Evolutionary conservation across 37 sponge, comb jelly and placozoan species (phyloP), one percentile per base, ranked within the genome.

Genomic region (Hexactinellida sp.): DNA sequence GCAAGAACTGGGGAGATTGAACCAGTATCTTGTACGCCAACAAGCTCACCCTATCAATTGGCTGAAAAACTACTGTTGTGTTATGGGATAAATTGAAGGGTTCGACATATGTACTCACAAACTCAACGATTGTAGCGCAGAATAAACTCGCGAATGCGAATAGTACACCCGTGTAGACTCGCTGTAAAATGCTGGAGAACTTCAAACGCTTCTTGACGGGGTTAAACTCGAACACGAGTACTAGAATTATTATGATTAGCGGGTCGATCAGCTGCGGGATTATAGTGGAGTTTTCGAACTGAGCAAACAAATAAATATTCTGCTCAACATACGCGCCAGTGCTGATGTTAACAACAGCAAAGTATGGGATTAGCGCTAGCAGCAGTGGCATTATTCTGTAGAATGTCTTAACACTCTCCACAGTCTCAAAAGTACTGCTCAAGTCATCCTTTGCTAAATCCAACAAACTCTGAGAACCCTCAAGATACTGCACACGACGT

Each of bases 251-350:
- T 10, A 63, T 63, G 5, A n/a, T 63, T 7, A 23, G 34, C 19
- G 76, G 76, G 34, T 63, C 76, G 34, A 63, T 28, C 34, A 63
- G 76, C 30, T 63, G 76, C 13, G 76, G 76, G 5, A 63, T 63
- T 3, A 63, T n/a, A n/a, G 76, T 63, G 3, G 76, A 10, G 13
- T 63, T 23, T 63, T 63, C 76, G 34, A 63, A 63, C 21, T n/a
- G 76, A n/a, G 3, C 76, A 23, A 63, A 63, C 30, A 63, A 63
- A n/a, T 63, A 63, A 63, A 63, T 63, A n/a, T 63, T 63, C 76
- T 63, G 76, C 76, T 63, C 76, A 63, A 63, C 13, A n/a, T 63
- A 63, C 25, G 76, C 21, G 5, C 76, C 76, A 10, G 76, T 63
- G 34, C 28, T 25, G 5, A 63, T 28, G 34, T 1, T 63, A 63